Evolutionary conservation across 2,113 vertebrate species (phyloP).

Genomic region (Poeciliopsis retropinna): DNA sequence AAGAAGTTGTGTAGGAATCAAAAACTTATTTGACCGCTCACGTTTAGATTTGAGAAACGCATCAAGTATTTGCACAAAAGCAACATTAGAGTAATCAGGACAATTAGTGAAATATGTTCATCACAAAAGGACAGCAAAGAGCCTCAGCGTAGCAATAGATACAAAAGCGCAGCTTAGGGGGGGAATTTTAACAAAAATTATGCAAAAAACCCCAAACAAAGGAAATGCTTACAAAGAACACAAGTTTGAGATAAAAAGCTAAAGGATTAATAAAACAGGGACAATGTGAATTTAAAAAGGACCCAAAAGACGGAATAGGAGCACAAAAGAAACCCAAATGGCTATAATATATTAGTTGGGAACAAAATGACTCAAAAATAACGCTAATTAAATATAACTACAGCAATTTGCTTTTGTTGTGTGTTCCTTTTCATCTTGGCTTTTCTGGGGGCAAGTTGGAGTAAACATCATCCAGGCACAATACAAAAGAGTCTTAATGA

Average conservation of each 20-base stretch:
- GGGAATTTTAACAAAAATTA: neutral
- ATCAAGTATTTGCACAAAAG: neutral
- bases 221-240: neutral
- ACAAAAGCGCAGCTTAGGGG: neutral
- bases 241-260: neutral
- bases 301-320: neutral
- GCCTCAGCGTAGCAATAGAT: neutral
- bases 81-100: neutral
- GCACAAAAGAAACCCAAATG: neutral
- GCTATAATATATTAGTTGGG: neutral
- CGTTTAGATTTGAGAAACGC: too few relatives aligned
- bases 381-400: neutral
- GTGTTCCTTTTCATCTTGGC: neutral
- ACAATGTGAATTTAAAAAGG: neutral
- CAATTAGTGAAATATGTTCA: neutral
- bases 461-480: neutral
- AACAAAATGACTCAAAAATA: neutral
- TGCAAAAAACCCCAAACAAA: neutral
- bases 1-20: too few relatives aligned
- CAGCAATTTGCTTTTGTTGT: neutral
- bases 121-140: neutral
- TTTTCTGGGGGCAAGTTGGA: neutral
- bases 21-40: too few relatives aligned
- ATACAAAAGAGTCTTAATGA: neutral
- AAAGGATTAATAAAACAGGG: neutral